Conservation (phyloP, 1,140 invertebrate species). For the Globodera ellingtonae region DNA sequence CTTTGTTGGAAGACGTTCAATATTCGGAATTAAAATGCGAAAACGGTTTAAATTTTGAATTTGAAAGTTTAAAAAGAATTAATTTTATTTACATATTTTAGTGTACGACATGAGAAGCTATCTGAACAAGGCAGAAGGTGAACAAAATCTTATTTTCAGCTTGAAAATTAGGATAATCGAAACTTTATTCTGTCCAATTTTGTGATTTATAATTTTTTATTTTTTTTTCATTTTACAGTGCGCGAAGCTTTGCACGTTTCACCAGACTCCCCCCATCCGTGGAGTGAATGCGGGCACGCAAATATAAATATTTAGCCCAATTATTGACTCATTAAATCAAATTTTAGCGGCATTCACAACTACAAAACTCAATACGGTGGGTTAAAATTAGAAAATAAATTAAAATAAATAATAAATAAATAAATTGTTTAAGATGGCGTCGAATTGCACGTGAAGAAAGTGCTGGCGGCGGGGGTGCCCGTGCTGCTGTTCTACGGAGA, state of each 20-base stretch:
- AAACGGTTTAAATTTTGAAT: slow-evolving; percentile 6
- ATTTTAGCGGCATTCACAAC: slow-evolving; percentile 54
- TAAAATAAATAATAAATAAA: not conserved
- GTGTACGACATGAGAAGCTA: slow-evolving; percentile 61
- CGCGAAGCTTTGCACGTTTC: slow-evolving; percentile 62
- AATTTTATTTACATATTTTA: slow-evolving; percentile 6
- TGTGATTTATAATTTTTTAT: not conserved
- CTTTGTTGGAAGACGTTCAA: slow-evolving; percentile 12
- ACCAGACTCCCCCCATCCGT: slow-evolving; percentile 47
- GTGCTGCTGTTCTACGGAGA: slow-evolving; percentile 71
- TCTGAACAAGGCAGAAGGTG: slow-evolving; percentile 54
- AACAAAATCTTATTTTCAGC: no score
- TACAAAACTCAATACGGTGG: slow-evolving; percentile 60
- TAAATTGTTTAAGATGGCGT: slow-evolving; percentile 52
- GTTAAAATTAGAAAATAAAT: not conserved
- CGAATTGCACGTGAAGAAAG: slow-evolving; percentile 61
- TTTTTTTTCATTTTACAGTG: slow-evolving; percentile 36
- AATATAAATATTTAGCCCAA: not conserved
- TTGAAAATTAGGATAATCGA: no score
- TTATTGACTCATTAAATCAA: not conserved
- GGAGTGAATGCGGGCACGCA: slow-evolving; percentile 60
- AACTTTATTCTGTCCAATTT: not conserved
- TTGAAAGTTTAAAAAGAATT: not conserved
- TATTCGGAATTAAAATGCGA: slow-evolving; percentile 23
- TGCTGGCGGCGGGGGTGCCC: slow-evolving; percentile 63